phyloP scores from a whole-genome alignment of 1,140 invertebrate genomes.

The Drosophila lini region DNA sequence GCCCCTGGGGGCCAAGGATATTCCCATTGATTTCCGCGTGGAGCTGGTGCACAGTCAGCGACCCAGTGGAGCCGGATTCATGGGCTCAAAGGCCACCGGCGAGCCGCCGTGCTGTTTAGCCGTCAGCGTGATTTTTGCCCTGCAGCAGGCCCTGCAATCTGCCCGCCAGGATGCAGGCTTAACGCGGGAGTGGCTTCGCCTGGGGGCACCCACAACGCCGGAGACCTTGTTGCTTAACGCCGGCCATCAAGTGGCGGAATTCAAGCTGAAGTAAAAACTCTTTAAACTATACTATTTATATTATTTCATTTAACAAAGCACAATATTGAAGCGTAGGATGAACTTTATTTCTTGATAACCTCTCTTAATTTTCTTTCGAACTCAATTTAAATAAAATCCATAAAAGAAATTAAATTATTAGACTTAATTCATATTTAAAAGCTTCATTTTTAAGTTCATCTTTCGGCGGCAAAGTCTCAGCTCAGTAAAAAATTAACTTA shows the following conservation, averaged over 20 bases:
- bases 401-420: neutral
- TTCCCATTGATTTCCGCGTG: slow-evolving; percentile 93
- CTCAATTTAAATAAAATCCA: neutral
- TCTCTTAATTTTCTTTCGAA: neutral
- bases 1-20: slow-evolving; percentile 92
- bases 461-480: neutral
- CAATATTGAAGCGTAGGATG: neutral
- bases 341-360: too few relatives aligned
- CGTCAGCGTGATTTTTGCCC: slow-evolving; percentile 88
- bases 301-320: neutral
- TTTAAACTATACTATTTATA: neutral
- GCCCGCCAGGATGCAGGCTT: slow-evolving; percentile 87
- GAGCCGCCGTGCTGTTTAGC: slow-evolving; percentile 92
- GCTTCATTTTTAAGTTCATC: neutral
- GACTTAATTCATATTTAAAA: neutral
- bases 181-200: slow-evolving; percentile 85
- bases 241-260: slow-evolving; percentile 62
- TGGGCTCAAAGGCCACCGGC: slow-evolving; percentile 92
- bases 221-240: slow-evolving; percentile 83
- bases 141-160: slow-evolving; percentile 89
- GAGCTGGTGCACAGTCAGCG: slow-evolving; percentile 87
- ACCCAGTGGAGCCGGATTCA: slow-evolving; percentile 88
- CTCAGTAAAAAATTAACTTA: neutral
- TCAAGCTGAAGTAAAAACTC: slow-evolving; percentile 51
- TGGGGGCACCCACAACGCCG: slow-evolving; percentile 85